Conservation (phyloP, 2,113 vertebrate species). For the Leptobrachium leishanense region DNA sequence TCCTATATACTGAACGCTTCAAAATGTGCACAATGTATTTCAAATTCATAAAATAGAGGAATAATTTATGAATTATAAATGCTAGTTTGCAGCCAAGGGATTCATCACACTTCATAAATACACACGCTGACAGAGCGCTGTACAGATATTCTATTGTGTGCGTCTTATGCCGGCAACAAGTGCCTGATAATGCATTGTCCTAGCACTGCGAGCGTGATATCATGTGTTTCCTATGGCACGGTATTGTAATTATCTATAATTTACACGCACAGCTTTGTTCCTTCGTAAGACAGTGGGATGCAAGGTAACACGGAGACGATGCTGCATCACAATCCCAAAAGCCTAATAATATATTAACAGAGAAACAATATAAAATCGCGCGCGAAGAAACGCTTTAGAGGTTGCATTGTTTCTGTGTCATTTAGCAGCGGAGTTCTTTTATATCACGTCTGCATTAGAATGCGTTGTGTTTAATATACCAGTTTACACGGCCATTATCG, state of each 20-base stretch:
- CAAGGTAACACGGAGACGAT: constrained; percentile 17
- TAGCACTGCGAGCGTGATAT: not conserved
- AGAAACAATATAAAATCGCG: not conserved
- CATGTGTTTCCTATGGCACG: not conserved
- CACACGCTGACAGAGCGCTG: constrained; percentile 38
- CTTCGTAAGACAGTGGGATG: constrained; percentile 12
- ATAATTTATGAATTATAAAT: constrained; percentile 46
- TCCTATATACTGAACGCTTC: constrained; percentile 34
- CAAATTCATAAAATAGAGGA: constrained; percentile 43
- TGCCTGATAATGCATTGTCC: constrained; percentile 24
- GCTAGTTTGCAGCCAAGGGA: constrained; percentile 36
- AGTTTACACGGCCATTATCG: too few species aligned
- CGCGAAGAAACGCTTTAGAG: too few species aligned
- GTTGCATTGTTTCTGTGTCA: too few species aligned
- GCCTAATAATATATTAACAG: constrained; percentile 6
- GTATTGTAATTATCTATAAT: constrained; percentile 24
- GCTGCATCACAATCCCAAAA: constrained; percentile 28
- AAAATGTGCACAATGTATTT: constrained; percentile 37
- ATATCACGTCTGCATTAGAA: too few species aligned
- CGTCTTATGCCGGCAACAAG: constrained; percentile 20
- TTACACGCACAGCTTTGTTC: not conserved
- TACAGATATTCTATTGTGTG: constrained; percentile 27
- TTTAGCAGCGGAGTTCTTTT: too few species aligned
- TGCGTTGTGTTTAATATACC: too few species aligned
- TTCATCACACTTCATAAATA: constrained; percentile 33